Evolutionary conservation across 2,113 vertebrate genomes (phyloP).

Genomic region (Rhynchomys soricoides): DNA sequence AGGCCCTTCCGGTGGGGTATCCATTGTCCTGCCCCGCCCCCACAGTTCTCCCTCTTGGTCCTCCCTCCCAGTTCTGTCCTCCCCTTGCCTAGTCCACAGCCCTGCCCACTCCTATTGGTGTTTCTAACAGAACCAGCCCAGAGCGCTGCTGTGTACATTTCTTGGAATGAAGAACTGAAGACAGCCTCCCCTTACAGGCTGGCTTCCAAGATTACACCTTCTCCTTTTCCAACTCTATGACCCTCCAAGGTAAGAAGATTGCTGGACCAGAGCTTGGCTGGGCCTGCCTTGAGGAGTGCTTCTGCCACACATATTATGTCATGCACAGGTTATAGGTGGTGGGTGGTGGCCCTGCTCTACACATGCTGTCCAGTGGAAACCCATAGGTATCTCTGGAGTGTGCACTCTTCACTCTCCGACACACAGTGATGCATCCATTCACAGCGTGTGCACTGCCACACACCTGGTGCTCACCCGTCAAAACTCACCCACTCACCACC

Average conservation of each 20-base stretch:
- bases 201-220: conserved; percentile 49
- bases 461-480: background rate
- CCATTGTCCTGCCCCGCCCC: background rate
- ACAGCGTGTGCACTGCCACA: background rate
- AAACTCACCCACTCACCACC: too few relatives aligned
- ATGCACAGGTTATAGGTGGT: background rate
- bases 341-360: background rate
- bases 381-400: too few relatives aligned
- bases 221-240: conserved; percentile 51
- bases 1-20: background rate
- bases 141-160: background rate
- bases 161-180: conserved; percentile 37
- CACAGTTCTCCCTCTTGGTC: too few relatives aligned
- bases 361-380: background rate
- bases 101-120: background rate
- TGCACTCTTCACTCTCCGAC: rapidly evolving
- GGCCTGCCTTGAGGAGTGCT: background rate
- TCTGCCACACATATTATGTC: rapidly evolving
- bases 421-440: background rate
- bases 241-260: conserved; percentile 47
- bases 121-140: conserved; percentile 41
- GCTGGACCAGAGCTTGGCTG: background rate
- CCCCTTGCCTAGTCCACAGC: background rate
- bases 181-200: conserved; percentile 20
- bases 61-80: background rate